Conservation (phyloP, 2,797 vertebrate species). For the Anniella stebbinsi region DNA sequence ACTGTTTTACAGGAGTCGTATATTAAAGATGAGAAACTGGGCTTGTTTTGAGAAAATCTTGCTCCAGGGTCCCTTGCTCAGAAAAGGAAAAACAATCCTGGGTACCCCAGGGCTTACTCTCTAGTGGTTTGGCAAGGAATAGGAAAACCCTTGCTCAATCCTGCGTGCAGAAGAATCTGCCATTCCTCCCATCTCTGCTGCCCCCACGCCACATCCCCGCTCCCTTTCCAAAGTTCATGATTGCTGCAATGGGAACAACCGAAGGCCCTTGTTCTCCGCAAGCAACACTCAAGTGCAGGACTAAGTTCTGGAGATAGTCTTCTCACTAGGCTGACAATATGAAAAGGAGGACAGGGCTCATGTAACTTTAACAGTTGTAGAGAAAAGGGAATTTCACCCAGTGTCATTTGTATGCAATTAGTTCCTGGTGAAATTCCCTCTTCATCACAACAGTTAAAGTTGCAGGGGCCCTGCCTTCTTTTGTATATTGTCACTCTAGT, state of each 20-base stretch:
- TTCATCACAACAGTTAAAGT: too few species aligned
- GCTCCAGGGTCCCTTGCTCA: neutral
- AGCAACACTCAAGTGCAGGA: neutral
- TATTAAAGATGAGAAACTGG: neutral
- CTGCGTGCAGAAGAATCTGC: neutral
- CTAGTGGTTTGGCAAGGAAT: conserved; percentile 23
- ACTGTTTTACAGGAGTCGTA: neutral
- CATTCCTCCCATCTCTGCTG: neutral
- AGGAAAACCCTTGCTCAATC: neutral
- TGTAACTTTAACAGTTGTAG: too few species aligned
- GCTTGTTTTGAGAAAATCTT: neutral
- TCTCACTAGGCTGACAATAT: too few species aligned
- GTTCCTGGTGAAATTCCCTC: too few species aligned
- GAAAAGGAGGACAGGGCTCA: too few species aligned
- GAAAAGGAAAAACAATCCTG: conserved; percentile 1
- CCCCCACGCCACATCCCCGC: too few species aligned
- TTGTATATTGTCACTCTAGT: too few species aligned
- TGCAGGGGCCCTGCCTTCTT: too few species aligned
- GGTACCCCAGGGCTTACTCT: neutral
- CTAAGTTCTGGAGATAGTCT: neutral
- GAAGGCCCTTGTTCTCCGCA: neutral
- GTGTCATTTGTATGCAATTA: too few species aligned
- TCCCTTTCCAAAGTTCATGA: neutral
- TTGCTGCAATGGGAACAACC: neutral
- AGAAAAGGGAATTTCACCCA: too few species aligned